Conservation (phyloP, 2,888 invertebrate genomes). For the Torymus aiolomorphi region DNA sequence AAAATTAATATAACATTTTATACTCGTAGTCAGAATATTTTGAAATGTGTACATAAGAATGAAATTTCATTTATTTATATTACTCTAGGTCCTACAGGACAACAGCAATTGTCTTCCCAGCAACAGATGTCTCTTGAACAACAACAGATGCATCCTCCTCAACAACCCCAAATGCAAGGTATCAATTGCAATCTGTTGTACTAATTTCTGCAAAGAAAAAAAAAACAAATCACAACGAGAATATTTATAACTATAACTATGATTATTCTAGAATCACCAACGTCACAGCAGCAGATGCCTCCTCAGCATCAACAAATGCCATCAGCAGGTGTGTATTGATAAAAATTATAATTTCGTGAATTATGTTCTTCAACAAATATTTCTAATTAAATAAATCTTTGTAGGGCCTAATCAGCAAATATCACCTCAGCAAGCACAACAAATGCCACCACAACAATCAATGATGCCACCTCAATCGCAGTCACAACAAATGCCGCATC, state of each 20-base stretch:
- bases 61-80: neutral
- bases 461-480: slow-evolving; percentile 51
- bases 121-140: slow-evolving; percentile 33
- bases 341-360: neutral
- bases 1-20: neutral
- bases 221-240: too few species aligned
- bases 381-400: neutral
- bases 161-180: slow-evolving; percentile 39
- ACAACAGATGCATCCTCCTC: slow-evolving; percentile 49
- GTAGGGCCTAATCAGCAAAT: slow-evolving; percentile 49
- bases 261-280: slow-evolving; percentile 29
- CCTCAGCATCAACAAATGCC: slow-evolving; percentile 35
- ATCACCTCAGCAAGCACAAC: slow-evolving; percentile 37
- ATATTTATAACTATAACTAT: neutral
- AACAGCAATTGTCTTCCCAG: slow-evolving; percentile 25
- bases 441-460: slow-evolving; percentile 44
- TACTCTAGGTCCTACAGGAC: slow-evolving; percentile 28
- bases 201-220: too few species aligned
- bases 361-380: neutral
- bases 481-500: slow-evolving; percentile 58
- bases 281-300: slow-evolving; percentile 28
- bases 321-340: slow-evolving; percentile 26
- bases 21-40: neutral
- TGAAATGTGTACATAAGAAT: neutral
- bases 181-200: neutral